Conservation (phyloP, 2,888 invertebrate species). For the Sphinx pinastri region DNA sequence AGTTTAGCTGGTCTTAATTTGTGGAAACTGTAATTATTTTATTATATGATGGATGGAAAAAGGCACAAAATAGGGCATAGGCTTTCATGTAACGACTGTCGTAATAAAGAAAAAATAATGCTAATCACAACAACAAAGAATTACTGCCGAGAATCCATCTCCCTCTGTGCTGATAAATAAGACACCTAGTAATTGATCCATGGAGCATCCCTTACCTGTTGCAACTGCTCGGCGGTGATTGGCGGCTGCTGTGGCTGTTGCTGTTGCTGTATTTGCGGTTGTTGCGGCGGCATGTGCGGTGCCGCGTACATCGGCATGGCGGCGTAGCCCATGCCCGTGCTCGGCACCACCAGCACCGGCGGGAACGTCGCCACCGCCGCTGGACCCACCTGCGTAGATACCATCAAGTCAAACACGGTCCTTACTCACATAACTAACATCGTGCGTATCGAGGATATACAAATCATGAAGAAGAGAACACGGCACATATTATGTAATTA, state of each 20-base stretch:
- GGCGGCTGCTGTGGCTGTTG: conserved; percentile 51
- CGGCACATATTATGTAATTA: too few relatives aligned
- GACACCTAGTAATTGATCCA: too few relatives aligned
- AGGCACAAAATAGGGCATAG: not conserved
- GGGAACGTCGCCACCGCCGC: conserved; percentile 80
- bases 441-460: too few relatives aligned
- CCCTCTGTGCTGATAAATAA: too few relatives aligned
- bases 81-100: too few relatives aligned
- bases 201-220: conserved; percentile 56
- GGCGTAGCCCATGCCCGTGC: conserved; percentile 81
- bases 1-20: too few relatives aligned
- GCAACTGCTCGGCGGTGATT: conserved; percentile 65
- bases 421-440: not conserved
- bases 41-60: too few relatives aligned
- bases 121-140: too few relatives aligned
- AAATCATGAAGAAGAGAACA: too few relatives aligned
- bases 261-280: conserved; percentile 46
- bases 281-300: conserved; percentile 45
- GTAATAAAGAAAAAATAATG: too few relatives aligned
- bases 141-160: too few relatives aligned
- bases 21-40: too few relatives aligned
- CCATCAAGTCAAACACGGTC: not conserved
- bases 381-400: conserved; percentile 62
- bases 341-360: conserved; percentile 89
- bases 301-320: conserved; percentile 80